Evolutionary conservation across 2,888 invertebrate genomes (phyloP).

Genomic region (Nipponacmea schrenckii): DNA sequence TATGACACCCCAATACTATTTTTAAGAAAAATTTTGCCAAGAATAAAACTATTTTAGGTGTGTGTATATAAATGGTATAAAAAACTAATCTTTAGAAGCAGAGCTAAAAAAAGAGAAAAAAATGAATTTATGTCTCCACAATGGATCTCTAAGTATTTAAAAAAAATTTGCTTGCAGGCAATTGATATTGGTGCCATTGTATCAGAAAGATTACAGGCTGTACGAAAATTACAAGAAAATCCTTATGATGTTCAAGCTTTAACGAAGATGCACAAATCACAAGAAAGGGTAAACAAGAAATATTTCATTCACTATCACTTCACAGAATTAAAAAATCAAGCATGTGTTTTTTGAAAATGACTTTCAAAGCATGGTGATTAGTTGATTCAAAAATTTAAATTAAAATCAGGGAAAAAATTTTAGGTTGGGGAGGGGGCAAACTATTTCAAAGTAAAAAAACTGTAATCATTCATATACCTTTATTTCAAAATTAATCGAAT

Average conservation of each 20-base stretch:
- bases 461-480: no score
- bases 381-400: neutral
- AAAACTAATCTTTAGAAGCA: no score
- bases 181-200: conserved; percentile 87
- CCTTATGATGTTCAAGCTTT: conserved; percentile 81
- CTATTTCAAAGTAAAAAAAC: no score
- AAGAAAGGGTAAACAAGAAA: conserved; percentile 76
- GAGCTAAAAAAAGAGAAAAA: no score
- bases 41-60: no score
- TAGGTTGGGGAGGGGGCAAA: no score
- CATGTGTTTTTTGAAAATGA: neutral
- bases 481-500: no score
- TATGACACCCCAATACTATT: no score
- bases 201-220: conserved; percentile 85
- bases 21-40: no score
- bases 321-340: neutral
- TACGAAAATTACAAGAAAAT: conserved; percentile 84
- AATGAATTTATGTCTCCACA: no score
- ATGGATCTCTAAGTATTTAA: no score
- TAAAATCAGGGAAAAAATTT: neutral
- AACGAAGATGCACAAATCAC: conserved; percentile 78
- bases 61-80: no score
- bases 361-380: neutral
- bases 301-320: conserved; percentile 16
- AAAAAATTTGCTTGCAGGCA: conserved; percentile 37